Conservation (phyloP, 2,113 vertebrate genomes). For the Microtus pennsylvanicus region DNA sequence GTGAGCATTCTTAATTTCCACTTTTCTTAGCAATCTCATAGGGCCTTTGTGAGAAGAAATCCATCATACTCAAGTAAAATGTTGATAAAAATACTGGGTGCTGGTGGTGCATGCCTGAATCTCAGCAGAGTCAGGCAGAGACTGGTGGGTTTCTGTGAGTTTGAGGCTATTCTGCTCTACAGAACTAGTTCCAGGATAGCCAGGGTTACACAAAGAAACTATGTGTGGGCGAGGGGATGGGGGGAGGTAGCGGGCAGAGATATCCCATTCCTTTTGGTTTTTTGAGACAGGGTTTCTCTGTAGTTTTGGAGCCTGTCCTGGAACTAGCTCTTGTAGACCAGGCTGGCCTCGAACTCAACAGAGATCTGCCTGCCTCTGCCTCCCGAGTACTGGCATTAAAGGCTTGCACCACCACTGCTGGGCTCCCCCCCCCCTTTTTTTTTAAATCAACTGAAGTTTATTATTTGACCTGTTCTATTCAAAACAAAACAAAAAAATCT, state of each 20-base stretch:
- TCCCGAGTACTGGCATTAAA: too few relatives aligned
- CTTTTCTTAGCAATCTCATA: constrained; percentile 4
- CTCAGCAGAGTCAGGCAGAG: neutral
- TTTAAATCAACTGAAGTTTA: neutral
- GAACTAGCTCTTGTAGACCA: too few relatives aligned
- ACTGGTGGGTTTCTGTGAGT: neutral
- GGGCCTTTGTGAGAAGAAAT: neutral
- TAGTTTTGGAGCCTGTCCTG: too few relatives aligned
- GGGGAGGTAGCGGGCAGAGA: neutral
- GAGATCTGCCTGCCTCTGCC: too few relatives aligned
- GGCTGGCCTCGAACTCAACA: too few relatives aligned
- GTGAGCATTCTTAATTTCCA: neutral
- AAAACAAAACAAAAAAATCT: neutral
- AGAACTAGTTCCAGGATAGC: neutral
- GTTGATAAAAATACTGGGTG: neutral
- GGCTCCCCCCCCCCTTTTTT: too few relatives aligned
- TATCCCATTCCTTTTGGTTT: neutral
- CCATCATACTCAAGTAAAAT: constrained; percentile 4
- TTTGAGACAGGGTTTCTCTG: too few relatives aligned
- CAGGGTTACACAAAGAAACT: neutral
- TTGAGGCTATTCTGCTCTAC: neutral
- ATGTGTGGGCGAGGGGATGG: neutral
- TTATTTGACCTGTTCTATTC: neutral
- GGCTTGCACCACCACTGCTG: too few relatives aligned
- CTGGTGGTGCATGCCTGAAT: neutral